Evolutionary conservation across 2,888 invertebrate species (phyloP), one percentile per base, ranked within the genome.

Genomic region (Chorisops tibialis): DNA sequence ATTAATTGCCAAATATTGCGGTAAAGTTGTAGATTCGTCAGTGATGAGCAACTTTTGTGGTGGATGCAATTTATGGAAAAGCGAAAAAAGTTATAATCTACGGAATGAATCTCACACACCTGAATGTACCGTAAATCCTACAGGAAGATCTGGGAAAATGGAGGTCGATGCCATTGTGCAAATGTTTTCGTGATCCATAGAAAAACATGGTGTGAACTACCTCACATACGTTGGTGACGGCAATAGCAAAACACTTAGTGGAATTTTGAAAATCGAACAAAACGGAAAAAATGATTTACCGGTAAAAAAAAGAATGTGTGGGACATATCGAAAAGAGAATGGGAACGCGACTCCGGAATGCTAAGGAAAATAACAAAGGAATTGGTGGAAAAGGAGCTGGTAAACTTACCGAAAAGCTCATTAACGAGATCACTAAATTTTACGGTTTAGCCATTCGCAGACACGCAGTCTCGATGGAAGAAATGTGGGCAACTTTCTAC

Each of bases 371-470:
- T 24, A 9, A 16, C 45, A 43, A 16, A n/a, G 35, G 45, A 35
- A 4, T 66, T 65, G 50, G 37, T n/a, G n/a, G n/a, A n/a, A 64
- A 24, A 64, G n/a, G n/a, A n/a, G n/a, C n/a, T n/a, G n/a, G n/a
- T n/a, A n/a, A n/a, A n/a, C n/a, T n/a, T n/a, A n/a, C 64, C 61
- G 64, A 39, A 24, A 65, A 65, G 64, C 24, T 66, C 30, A 68
- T 69, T 12, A 65, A 65, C 22, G 65, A 70, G 45, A 47, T 71
- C n/a, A 67, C 68, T 4, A 63, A 65, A 30, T 71, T 69, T 63
- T n/a, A n/a, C n/a, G n/a, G n/a, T n/a, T n/a, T n/a, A n/a, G n/a
- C n/a, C n/a, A n/a, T n/a, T n/a, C n/a, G 70, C 14, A 70, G 71
- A 50, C 16, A 67, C 12, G 14, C 66, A 30, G 30, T 70, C 65